phyloP scores from a whole-genome alignment of 2,797 vertebrate species.

The Micrastur ruficollis region DNA sequence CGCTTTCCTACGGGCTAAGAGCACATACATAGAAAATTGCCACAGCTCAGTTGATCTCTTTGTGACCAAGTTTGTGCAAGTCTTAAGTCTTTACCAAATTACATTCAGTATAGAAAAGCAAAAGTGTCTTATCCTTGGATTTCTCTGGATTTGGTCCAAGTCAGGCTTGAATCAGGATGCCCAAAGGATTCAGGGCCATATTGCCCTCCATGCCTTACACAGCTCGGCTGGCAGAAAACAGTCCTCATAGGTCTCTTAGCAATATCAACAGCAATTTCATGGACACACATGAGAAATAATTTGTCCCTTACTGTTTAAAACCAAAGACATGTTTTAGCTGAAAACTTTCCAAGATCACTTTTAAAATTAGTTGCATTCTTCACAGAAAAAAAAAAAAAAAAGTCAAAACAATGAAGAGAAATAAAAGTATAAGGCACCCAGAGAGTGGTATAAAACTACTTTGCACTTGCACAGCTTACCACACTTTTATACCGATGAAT shows the following conservation, averaged over 20 bases:
- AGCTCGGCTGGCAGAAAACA: neutral
- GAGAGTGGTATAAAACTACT: neutral
- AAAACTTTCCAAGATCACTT: neutral
- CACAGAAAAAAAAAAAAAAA: neutral
- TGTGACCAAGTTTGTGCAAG: neutral
- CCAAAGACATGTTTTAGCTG: accelerated
- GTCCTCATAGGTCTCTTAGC: neutral
- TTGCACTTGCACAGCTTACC: neutral
- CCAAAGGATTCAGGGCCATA: neutral
- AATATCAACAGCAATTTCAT: neutral
- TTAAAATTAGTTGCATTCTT: neutral
- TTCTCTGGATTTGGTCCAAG: neutral
- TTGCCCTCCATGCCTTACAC: neutral
- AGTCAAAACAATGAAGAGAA: neutral
- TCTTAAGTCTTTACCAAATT: neutral
- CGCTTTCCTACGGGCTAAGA: neutral
- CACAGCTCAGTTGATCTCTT: neutral
- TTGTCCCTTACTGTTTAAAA: neutral
- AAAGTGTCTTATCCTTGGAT: neutral
- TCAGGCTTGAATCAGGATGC: neutral
- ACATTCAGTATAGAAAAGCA: neutral
- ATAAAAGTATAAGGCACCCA: neutral
- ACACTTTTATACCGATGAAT: neutral
- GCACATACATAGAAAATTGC: neutral
- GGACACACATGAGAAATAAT: neutral